Conservation (phyloP, 2,113 vertebrate genomes). For the Nesogale talazaci region DNA sequence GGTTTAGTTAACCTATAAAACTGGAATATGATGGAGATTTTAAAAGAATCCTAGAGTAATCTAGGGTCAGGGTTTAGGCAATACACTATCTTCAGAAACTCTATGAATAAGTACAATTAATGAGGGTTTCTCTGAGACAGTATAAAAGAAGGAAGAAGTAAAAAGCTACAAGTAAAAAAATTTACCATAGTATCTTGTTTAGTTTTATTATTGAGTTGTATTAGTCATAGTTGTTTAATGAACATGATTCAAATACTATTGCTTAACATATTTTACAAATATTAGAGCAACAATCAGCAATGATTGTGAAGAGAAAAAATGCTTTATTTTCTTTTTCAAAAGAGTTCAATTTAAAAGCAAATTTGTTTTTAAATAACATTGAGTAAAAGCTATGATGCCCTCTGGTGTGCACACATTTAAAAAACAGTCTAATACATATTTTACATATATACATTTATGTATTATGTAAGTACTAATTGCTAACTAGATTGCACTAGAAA, state of each 20-base stretch:
- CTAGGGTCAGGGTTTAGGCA: not conserved
- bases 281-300: not conserved
- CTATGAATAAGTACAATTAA: not conserved
- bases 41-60: not conserved
- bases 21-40: not conserved
- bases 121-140: not conserved
- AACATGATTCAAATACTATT: not conserved
- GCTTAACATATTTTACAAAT: slow-evolving; percentile 1
- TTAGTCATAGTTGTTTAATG: not conserved
- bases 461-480: slow-evolving; percentile 18
- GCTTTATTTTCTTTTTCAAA: not conserved
- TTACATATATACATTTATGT: not conserved
- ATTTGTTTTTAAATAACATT: slow-evolving; percentile 43
- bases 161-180: not conserved
- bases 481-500: slow-evolving; percentile 4
- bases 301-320: not conserved
- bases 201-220: slow-evolving; percentile 43
- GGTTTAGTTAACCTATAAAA: not conserved
- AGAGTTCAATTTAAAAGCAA: not conserved
- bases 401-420: slow-evolving; percentile 75
- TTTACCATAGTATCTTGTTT: not conserved
- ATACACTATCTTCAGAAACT: not conserved
- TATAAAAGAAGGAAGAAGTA: not conserved
- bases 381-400: slow-evolving; percentile 75
- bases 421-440: slow-evolving; percentile 7